Evolutionary conservation across 2,797 vertebrate species (phyloP).

Genomic region (Falco concolor): DNA sequence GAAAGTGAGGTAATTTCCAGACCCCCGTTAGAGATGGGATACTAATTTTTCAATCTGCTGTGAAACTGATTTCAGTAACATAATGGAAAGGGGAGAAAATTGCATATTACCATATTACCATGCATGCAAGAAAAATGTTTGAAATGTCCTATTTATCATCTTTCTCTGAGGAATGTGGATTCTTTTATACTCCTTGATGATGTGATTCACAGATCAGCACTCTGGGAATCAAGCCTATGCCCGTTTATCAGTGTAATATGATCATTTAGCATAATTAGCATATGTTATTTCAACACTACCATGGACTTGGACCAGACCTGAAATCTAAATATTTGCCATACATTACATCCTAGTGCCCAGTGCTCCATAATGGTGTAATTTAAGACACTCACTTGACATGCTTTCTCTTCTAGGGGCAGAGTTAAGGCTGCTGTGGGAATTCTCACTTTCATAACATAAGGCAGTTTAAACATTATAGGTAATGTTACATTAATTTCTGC

Average conservation of each 20-base stretch:
- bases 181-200: background rate
- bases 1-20: background rate
- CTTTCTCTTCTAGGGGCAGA: background rate
- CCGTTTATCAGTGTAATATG: background rate
- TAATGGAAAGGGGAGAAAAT: background rate
- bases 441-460: constrained; percentile 23
- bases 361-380: background rate
- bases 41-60: background rate
- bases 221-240: background rate
- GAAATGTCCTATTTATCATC: background rate
- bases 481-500: constrained; percentile 13
- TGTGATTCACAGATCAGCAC: background rate
- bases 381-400: background rate
- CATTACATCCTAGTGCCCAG: background rate
- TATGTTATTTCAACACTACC: background rate
- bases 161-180: background rate
- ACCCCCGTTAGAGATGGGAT: background rate
- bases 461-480: background rate
- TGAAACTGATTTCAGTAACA: background rate
- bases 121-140: background rate
- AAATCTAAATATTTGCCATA: constrained; percentile 27
- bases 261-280: constrained; percentile 19
- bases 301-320: background rate
- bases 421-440: constrained; percentile 18
- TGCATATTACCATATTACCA: background rate